Conservation (phyloP, 2,888 invertebrate species). For the Sesia bembeciformis region DNA sequence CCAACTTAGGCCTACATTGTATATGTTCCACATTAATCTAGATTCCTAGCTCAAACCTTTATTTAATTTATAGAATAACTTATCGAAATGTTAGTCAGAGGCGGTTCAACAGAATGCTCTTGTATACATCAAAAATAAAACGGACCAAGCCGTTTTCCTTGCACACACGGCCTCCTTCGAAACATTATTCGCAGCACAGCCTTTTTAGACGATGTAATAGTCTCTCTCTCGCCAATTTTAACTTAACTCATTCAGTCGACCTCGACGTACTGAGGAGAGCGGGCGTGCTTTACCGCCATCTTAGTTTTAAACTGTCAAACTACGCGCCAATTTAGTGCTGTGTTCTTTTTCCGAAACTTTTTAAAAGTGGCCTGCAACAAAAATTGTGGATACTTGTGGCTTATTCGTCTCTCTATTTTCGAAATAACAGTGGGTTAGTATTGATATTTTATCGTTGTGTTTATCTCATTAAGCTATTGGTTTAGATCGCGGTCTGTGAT, state of each 20-base stretch:
- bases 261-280: constrained; percentile 50
- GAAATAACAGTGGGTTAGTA: neutral
- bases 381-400: neutral
- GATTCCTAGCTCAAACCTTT: no score
- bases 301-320: constrained; percentile 39
- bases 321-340: constrained; percentile 45
- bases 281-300: constrained; percentile 29
- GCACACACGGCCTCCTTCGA: constrained; percentile 50
- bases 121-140: constrained; percentile 13
- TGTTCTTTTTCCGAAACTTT: constrained; percentile 9
- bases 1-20: no score
- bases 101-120: no score
- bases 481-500: constrained; percentile 23
- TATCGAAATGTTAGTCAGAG: no score
- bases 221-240: constrained; percentile 28
- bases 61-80: no score
- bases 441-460: constrained; percentile 14
- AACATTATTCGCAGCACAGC: constrained; percentile 36
- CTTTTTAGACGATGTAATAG: constrained; percentile 40
- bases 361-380: neutral
- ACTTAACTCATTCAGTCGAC: constrained; percentile 58
- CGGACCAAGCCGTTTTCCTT: constrained; percentile 55
- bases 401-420: neutral
- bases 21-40: no score
- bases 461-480: constrained; percentile 13